These are phyloP conservation scores for Datnioides undecimradiatus DNA, from an alignment of 2,113 vertebrate genomes.

Conservation along the genomic window DNA sequence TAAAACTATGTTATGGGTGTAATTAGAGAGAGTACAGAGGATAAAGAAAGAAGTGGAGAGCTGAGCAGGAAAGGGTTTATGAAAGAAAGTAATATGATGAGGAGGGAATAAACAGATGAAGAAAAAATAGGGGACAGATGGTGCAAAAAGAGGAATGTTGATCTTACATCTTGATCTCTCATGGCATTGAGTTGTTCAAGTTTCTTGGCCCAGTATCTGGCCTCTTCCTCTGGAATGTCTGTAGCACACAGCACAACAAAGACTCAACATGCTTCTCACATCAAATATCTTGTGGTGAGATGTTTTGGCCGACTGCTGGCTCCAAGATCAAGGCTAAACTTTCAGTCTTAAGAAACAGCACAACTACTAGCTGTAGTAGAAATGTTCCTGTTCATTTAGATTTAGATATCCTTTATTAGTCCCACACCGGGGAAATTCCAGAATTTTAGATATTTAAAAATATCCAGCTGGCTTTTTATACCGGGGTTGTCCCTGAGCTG, in stretches of 20 bases:
- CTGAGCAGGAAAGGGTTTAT: neutral
- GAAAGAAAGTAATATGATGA: neutral
- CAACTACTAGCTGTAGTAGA: neutral
- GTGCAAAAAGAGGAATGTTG: neutral
- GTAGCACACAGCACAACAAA: constrained; percentile 54
- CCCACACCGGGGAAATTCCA: too few relatives aligned
- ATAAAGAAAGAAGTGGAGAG: neutral
- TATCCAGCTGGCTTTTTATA: too few relatives aligned
- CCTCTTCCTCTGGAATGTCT: constrained; percentile 99
- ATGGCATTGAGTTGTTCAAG: constrained; percentile 97
- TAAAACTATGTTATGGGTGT: neutral
- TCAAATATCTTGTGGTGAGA: neutral
- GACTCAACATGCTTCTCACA: neutral
- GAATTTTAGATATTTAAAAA: too few relatives aligned
- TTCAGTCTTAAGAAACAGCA: neutral
- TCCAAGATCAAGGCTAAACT: neutral
- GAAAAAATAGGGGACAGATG: neutral
- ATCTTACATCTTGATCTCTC: constrained; percentile 96
- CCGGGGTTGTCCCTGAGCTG: too few relatives aligned
- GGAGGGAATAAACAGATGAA: constrained; percentile 4
- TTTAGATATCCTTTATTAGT: too few relatives aligned
- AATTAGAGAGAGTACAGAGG: constrained; percentile 1
- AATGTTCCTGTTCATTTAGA: too few relatives aligned
- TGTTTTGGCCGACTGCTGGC: neutral
- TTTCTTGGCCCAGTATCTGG: constrained; percentile 98